Evolutionary conservation across 2,888 invertebrate species (phyloP).

Genomic region (Cremastinae sp.): DNA sequence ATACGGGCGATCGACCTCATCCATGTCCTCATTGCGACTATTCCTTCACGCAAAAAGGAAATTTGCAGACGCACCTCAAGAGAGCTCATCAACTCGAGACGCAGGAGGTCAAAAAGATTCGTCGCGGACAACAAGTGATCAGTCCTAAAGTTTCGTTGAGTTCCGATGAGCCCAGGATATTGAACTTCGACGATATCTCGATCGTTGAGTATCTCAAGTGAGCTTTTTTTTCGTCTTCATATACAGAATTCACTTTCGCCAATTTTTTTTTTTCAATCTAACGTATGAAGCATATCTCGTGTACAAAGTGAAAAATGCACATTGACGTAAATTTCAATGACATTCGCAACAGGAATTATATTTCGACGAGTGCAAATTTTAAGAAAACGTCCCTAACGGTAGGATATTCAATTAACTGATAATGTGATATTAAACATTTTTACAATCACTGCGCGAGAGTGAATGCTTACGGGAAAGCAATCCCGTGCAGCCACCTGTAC

Average conservation of each 20-base stretch:
- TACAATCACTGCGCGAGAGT: slow-evolving; percentile 31
- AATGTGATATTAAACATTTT: slow-evolving; percentile 60
- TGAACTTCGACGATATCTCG: slow-evolving; percentile 73
- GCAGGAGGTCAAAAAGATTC: slow-evolving; percentile 66
- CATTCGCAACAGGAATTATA: too few species aligned
- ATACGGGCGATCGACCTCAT: slow-evolving; percentile 83
- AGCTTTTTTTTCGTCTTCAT: too few species aligned
- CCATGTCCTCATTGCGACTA: slow-evolving; percentile 84
- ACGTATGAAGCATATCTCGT: too few species aligned
- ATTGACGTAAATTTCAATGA: too few species aligned
- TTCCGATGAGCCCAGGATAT: slow-evolving; percentile 65
- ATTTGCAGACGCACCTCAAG: slow-evolving; percentile 84
- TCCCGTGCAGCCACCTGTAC: slow-evolving; percentile 38
- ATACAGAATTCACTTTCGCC: too few species aligned
- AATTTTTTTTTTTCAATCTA: too few species aligned
- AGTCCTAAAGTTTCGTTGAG: slow-evolving; percentile 67
- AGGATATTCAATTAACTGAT: slow-evolving; percentile 16
- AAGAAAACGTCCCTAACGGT: slow-evolving; percentile 34
- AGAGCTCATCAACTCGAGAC: slow-evolving; percentile 77
- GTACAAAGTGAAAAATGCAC: too few species aligned
- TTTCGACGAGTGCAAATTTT: slow-evolving; percentile 38
- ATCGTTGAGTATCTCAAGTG: slow-evolving; percentile 72
- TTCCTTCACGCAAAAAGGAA: slow-evolving; percentile 83
- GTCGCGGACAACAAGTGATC: slow-evolving; percentile 62
- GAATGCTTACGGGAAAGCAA: slow-evolving; percentile 6